A percentile compares a stretch with the other conserved stretches of the same genome.
Conservation (phyloP, 2,797 vertebrate genomes). For the Gymnoscopelus microlampas region DNA sequence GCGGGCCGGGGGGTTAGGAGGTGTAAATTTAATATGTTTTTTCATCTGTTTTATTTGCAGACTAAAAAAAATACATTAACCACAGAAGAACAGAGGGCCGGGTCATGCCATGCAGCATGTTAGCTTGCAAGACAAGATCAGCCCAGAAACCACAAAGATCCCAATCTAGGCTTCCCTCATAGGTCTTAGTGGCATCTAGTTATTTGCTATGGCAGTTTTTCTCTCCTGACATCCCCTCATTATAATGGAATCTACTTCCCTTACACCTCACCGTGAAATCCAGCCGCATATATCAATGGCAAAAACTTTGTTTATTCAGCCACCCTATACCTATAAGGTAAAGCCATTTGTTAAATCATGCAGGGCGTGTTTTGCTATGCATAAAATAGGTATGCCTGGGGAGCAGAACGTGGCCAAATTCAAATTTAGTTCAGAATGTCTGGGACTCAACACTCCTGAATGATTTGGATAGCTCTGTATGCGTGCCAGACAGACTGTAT, state of each 20-base stretch:
- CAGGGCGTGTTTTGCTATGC: slow-evolving; percentile 53
- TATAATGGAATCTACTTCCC: slow-evolving; percentile 43
- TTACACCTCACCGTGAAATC: slow-evolving; percentile 48
- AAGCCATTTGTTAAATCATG: slow-evolving; percentile 32
- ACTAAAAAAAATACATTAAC: slow-evolving; percentile 31
- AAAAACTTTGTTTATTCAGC: slow-evolving; percentile 2
- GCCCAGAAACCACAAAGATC: slow-evolving; percentile 62
- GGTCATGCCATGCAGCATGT: slow-evolving; percentile 50
- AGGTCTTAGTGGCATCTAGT: slow-evolving; percentile 27
- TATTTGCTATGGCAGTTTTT: slow-evolving; percentile 31
- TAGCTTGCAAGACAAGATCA: slow-evolving; percentile 53
- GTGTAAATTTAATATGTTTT: slow-evolving; percentile 78
- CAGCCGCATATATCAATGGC: slow-evolving; percentile 20
- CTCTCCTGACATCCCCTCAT: slow-evolving; percentile 43
- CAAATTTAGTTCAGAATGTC: slow-evolving; percentile 55
- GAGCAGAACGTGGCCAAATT: slow-evolving; percentile 50
- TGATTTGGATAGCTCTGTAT: slow-evolving; percentile 63
- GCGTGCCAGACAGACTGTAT: slow-evolving; percentile 76
- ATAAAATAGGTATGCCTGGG: slow-evolving; percentile 38
- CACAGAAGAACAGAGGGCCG: slow-evolving; percentile 45
- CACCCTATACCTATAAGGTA: slow-evolving; percentile 36
- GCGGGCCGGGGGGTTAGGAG: slow-evolving; percentile 68
- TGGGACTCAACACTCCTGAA: slow-evolving; percentile 71
- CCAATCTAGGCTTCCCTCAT: slow-evolving; percentile 41
- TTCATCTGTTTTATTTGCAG: slow-evolving; percentile 67